These are phyloP conservation scores for Hexactinellida sp. DNA, from an alignment of 37 sponge, comb jelly and placozoan species.

Conservation along the genomic window DNA sequence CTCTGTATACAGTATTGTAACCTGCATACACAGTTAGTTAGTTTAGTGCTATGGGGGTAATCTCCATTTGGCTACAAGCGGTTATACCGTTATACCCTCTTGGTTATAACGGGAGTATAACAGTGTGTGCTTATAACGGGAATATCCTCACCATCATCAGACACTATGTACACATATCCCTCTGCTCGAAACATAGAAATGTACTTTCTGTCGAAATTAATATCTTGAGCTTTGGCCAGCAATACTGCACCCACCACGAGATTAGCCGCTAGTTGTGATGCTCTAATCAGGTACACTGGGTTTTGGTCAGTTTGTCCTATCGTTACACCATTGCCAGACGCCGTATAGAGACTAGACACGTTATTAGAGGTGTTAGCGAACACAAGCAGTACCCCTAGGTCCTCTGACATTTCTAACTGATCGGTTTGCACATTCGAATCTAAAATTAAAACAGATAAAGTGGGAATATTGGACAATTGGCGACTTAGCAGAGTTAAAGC, in stretches of 20 bases:
- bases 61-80: too few species aligned
- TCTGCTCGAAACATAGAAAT: neutral
- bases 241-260: neutral
- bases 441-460: neutral
- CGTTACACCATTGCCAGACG: neutral
- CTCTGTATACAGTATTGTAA: too few species aligned
- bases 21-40: too few species aligned
- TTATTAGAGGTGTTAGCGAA: neutral
- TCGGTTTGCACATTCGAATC: conserved; percentile 16
- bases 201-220: neutral
- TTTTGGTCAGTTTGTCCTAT: neutral
- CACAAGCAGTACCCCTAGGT: neutral
- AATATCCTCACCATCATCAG: neutral
- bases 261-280: neutral
- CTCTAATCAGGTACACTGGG: neutral
- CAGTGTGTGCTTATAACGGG: neutral
- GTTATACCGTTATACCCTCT: too few species aligned
- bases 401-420: neutral
- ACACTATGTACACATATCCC: neutral
- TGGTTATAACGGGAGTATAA: too few species aligned
- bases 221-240: neutral
- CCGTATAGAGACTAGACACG: neutral
- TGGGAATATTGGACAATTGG: neutral
- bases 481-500: neutral
- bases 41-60: too few species aligned